A percentile compares a stretch with the other conserved stretches of the same genome.
Conservation (phyloP, 2,797 vertebrate genomes). For the Melopsittacus undulatus region DNA sequence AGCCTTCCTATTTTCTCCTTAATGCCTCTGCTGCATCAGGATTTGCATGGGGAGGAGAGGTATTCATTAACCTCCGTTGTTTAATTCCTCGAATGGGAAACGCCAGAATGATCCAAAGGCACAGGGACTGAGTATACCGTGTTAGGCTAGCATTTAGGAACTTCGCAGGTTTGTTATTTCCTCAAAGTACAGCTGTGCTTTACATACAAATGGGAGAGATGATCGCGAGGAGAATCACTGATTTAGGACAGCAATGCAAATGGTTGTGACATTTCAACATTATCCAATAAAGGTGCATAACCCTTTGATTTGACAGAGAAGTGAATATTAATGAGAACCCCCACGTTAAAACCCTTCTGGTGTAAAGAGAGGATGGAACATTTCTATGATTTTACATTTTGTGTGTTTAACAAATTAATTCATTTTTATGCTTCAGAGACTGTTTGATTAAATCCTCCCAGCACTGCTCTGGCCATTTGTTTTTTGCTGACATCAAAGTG, state of each 20-base stretch:
- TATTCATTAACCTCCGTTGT: background rate
- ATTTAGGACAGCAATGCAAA: background rate
- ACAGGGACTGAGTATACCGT: accelerated
- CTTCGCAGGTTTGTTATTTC: background rate
- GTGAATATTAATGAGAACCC: background rate
- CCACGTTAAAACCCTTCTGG: background rate
- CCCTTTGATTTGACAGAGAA: background rate
- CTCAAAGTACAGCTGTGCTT: background rate
- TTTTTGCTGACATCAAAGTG: background rate
- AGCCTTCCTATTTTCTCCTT: background rate
- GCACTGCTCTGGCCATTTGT: background rate
- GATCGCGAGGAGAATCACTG: background rate
- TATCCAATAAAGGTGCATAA: background rate
- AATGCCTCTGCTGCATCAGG: background rate
- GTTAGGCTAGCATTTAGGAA: background rate
- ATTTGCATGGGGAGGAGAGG: background rate
- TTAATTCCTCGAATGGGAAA: background rate
- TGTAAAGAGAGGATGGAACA: background rate
- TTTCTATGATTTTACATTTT: background rate
- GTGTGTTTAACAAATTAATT: background rate
- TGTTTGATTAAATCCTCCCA: background rate
- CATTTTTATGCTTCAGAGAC: background rate
- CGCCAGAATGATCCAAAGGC: background rate
- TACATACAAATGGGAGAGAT: background rate
- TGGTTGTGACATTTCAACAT: background rate